Evolutionary conservation across 1,140 invertebrate genomes (phyloP).

Genomic region (Drosophila subobscura): DNA sequence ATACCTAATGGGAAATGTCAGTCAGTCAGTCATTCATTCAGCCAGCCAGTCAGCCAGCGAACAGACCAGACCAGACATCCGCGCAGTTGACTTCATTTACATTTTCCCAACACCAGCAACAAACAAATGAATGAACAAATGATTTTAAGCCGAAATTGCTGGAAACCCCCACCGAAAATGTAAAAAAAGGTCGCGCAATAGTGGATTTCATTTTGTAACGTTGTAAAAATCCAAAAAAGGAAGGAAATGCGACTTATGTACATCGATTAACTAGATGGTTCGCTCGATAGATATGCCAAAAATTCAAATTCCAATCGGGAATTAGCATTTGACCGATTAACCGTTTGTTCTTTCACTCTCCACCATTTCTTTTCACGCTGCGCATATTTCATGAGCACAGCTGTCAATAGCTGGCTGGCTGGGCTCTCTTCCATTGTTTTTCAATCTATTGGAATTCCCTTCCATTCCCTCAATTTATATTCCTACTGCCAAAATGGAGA

Average conservation of each 20-base stretch:
- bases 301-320: conserved; percentile 29
- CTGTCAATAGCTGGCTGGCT: too few species aligned
- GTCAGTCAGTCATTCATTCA: conserved; percentile 57
- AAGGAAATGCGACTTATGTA: background rate
- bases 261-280: conserved; percentile 6
- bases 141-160: conserved; percentile 40
- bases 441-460: conserved; percentile 14
- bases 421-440: conserved; percentile 20
- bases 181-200: conserved; percentile 63
- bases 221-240: background rate
- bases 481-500: conserved; percentile 42
- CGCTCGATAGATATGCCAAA: conserved; percentile 28
- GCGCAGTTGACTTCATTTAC: conserved; percentile 66
- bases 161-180: conserved; percentile 26
- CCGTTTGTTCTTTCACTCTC: conserved; percentile 38
- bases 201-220: conserved; percentile 38
- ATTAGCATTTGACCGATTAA: conserved; percentile 47
- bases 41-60: background rate
- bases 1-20: conserved; percentile 79
- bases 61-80: background rate
- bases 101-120: conserved; percentile 38
- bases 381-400: conserved; percentile 50
- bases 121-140: conserved; percentile 57
- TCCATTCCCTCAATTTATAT: conserved; percentile 16
- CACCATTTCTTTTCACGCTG: conserved; percentile 31